Conservation (phyloP, 2,113 vertebrate species). For the Nestor notabilis region DNA sequence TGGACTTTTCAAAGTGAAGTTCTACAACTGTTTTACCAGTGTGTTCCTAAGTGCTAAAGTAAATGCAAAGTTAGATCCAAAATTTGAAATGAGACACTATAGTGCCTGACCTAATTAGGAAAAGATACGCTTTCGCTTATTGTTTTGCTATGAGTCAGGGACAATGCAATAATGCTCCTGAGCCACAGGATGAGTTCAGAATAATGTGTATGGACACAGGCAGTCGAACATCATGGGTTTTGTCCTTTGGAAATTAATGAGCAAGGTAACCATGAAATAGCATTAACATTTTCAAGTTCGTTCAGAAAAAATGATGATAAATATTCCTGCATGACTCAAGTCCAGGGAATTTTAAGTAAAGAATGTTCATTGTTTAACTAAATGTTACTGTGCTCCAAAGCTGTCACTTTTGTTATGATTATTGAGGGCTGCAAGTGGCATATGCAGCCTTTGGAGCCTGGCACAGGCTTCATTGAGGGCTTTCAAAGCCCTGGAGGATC, state of each 20-base stretch:
- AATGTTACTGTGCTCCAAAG: not conserved
- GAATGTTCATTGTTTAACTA: not conserved
- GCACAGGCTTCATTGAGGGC: rapidly evolving
- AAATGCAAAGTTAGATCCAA: not conserved
- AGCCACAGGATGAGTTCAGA: not conserved
- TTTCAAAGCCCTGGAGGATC: not conserved
- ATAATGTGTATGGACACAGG: not conserved
- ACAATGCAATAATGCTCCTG: not conserved
- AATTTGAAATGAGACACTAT: not conserved
- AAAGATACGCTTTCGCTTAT: not conserved
- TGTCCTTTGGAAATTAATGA: not conserved
- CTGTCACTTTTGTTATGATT: not conserved
- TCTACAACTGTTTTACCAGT: not conserved
- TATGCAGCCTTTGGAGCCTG: not conserved
- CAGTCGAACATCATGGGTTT: not conserved
- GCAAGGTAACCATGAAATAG: not conserved
- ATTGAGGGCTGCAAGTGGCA: not conserved
- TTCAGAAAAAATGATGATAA: not conserved
- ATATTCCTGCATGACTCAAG: not conserved
- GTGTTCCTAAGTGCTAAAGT: not conserved
- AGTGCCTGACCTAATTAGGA: not conserved
- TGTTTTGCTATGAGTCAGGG: not conserved
- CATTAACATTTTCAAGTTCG: not conserved
- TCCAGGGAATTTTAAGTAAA: not conserved
- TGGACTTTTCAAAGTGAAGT: not conserved